These are phyloP conservation scores for Acronicta aceris DNA, from an alignment of 2,888 invertebrate species.

Conservation along the genomic window DNA sequence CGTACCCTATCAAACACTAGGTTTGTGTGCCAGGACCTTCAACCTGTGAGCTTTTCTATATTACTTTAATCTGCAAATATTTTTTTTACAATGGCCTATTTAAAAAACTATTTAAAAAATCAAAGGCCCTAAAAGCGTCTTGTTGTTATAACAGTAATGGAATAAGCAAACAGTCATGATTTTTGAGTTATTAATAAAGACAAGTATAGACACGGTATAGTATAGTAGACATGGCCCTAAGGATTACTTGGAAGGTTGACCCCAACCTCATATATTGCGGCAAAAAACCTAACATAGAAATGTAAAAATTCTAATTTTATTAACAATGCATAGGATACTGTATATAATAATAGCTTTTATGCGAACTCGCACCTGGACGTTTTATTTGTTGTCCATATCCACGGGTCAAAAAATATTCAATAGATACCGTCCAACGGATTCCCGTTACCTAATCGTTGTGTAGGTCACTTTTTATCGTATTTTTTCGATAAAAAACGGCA, in stretches of 20 bases:
- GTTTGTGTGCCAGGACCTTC: slow-evolving; percentile 15
- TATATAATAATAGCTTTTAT: slow-evolving; percentile 74
- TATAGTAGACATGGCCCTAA: not conserved
- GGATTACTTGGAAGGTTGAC: slow-evolving; percentile 33
- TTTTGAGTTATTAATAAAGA: not conserved
- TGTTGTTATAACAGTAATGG: not conserved
- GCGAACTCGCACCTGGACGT: slow-evolving; percentile 83
- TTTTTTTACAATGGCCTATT: too few relatives aligned
- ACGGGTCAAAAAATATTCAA: slow-evolving; percentile 85
- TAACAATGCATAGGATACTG: slow-evolving; percentile 60
- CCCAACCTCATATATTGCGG: slow-evolving; percentile 42
- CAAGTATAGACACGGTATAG: slow-evolving; percentile 2
- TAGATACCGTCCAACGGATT: slow-evolving; percentile 79
- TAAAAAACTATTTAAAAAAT: too few relatives aligned
- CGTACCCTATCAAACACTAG: slow-evolving; percentile 61
- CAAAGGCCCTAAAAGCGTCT: too few relatives aligned
- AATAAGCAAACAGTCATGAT: not conserved
- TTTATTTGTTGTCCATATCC: slow-evolving; percentile 79
- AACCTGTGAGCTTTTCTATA: too few relatives aligned
- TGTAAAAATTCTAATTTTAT: slow-evolving; percentile 53
- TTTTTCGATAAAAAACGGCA: slow-evolving; percentile 81
- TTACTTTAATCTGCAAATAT: too few relatives aligned
- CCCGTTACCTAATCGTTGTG: slow-evolving; percentile 79
- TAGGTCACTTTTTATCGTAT: slow-evolving; percentile 83
- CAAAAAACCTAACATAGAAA: slow-evolving; percentile 52